phyloP scores from a whole-genome alignment of 1,140 invertebrate genomes.

The Sarcophaga bullata region DNA sequence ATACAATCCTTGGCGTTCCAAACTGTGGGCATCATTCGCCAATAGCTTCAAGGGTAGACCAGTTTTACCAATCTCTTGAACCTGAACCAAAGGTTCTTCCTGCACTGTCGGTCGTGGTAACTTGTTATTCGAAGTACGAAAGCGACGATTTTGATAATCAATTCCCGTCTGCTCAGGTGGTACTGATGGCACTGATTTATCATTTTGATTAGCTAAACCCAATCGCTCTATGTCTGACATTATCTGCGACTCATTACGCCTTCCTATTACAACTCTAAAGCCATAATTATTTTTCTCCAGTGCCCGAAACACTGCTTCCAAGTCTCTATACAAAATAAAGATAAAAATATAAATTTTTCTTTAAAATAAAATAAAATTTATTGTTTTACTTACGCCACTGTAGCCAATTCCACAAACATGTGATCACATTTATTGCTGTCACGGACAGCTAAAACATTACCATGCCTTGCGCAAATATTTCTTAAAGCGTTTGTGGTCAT shows the following conservation, averaged over 20 bases:
- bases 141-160: conserved; percentile 12
- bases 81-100: not conserved
- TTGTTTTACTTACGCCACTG: conserved; percentile 42
- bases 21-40: conserved; percentile 35
- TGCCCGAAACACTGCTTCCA: conserved; percentile 42
- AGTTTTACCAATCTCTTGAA: not conserved
- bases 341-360: not conserved
- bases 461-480: conserved; percentile 41
- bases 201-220: not conserved
- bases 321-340: conserved; percentile 22
- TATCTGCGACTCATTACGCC: not conserved
- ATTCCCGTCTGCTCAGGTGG: not conserved
- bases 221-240: not conserved
- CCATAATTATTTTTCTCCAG: conserved; percentile 43
- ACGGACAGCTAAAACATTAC: conserved; percentile 20
- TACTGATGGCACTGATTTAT: not conserved
- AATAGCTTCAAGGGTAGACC: not conserved
- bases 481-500: conserved; percentile 35
- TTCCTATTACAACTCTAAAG: conserved; percentile 42
- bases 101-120: not conserved
- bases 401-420: conserved; percentile 43
- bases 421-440: conserved; percentile 39
- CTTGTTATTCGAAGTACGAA: not conserved
- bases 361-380: not conserved
- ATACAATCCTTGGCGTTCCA: conserved; percentile 34